These are phyloP conservation scores for Gasterosteus aculeatus DNA, from an alignment of 2,113 vertebrate species.

Conservation along the genomic window DNA sequence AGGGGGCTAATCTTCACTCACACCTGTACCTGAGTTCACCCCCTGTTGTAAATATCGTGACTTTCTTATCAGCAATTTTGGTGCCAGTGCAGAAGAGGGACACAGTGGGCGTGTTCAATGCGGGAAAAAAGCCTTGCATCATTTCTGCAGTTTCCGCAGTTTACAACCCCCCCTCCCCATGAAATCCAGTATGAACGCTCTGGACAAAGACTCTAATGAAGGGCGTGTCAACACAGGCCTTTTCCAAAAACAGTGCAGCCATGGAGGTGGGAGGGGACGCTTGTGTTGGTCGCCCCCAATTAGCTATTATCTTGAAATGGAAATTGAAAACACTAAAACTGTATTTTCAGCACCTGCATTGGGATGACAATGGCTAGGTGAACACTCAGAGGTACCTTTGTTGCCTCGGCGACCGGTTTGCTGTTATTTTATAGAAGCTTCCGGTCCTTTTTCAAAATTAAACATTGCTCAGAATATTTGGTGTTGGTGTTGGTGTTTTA, in stretches of 20 bases:
- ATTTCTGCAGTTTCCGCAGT: constrained; percentile 67
- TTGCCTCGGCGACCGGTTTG: too few relatives aligned
- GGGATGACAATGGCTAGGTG: constrained; percentile 28
- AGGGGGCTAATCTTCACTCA: constrained; percentile 52
- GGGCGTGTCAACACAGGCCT: constrained; percentile 70
- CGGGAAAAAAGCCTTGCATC: constrained; percentile 62
- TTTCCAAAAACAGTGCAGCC: constrained; percentile 54
- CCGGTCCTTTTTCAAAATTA: too few relatives aligned
- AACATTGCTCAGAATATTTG: too few relatives aligned
- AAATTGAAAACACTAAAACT: constrained; percentile 25
- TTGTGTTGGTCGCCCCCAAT: constrained; percentile 36
- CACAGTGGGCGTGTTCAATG: constrained; percentile 56
- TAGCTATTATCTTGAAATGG: constrained; percentile 34
- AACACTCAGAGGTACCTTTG: constrained; percentile 17
- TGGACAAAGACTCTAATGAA: constrained; percentile 82
- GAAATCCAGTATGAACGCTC: constrained; percentile 78
- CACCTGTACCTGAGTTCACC: constrained; percentile 46
- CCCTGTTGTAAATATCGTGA: constrained; percentile 72
- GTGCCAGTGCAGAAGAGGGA: constrained; percentile 46
- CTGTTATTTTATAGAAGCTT: too few relatives aligned
- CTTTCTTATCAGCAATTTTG: constrained; percentile 71
- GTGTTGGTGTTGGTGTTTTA: too few relatives aligned
- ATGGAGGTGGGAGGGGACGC: constrained; percentile 46
- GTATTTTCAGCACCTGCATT: constrained; percentile 44
- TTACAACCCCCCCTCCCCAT: constrained; percentile 62